A percentile compares a stretch with the other conserved stretches of the same genome.
phyloP scores from a whole-genome alignment of 2,797 vertebrate species.

The Gorsachius magnificus region DNA sequence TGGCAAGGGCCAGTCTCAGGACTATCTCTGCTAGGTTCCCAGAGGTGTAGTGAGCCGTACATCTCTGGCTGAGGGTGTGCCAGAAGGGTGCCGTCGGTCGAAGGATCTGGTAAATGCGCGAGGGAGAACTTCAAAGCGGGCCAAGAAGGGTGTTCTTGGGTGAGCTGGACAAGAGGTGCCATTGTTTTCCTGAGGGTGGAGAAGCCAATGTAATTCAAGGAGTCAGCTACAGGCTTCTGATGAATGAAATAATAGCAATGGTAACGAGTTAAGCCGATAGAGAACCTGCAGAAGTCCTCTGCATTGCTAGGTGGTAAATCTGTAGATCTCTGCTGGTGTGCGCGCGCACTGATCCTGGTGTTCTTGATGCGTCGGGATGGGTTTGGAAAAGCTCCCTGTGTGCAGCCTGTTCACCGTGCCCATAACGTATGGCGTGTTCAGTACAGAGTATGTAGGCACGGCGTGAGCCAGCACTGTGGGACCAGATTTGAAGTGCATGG shows the following conservation, averaged over 20 bases:
- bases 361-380: background rate
- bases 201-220: background rate
- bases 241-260: background rate
- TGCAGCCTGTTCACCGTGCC: background rate
- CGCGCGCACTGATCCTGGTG: background rate
- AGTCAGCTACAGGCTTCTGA: background rate
- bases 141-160: background rate
- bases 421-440: accelerated
- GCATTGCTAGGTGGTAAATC: background rate
- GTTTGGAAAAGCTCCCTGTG: background rate
- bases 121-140: background rate
- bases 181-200: background rate
- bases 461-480: background rate
- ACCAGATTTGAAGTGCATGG: background rate
- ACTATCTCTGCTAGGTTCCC: background rate
- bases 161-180: background rate
- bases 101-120: background rate
- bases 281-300: background rate
- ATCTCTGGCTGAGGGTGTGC: background rate
- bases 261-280: background rate
- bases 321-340: background rate
- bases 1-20: background rate
- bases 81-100: background rate
- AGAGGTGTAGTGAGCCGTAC: accelerated
- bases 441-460: background rate